These are phyloP conservation scores for Argyrosomus regius DNA, from an alignment of 2,797 vertebrate genomes.

Conservation along the genomic window DNA sequence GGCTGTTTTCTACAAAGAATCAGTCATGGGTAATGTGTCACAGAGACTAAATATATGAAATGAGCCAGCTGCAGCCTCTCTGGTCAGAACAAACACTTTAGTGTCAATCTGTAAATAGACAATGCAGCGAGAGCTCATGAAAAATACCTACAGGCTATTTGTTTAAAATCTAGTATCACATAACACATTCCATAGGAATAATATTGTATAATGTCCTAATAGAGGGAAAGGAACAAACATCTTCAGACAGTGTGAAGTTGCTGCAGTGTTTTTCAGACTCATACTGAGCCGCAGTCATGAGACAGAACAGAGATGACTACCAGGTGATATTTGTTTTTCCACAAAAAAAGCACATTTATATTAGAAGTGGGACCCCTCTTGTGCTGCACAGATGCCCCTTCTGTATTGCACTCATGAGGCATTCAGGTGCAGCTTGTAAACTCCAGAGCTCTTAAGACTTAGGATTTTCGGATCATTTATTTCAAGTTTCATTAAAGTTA, in stretches of 20 bases:
- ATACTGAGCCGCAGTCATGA: conserved; percentile 14
- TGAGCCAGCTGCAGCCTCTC: neutral
- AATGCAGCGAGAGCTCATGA: neutral
- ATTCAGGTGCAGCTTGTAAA: conserved; percentile 34
- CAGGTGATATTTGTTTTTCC: conserved; percentile 37
- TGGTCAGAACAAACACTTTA: neutral
- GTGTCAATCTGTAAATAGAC: neutral
- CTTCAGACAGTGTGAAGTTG: too few relatives aligned
- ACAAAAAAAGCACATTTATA: conserved; percentile 32
- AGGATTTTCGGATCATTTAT: neutral
- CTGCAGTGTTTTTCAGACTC: neutral
- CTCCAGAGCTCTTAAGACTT: neutral
- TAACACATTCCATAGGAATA: neutral
- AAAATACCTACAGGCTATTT: neutral
- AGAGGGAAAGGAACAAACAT: neutral
- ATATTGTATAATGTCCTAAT: too few relatives aligned
- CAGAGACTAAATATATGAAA: neutral
- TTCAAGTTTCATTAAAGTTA: too few relatives aligned
- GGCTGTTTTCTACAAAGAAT: conserved; percentile 38
- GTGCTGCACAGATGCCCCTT: conserved; percentile 21
- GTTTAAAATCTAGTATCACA: neutral
- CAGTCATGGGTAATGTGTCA: conserved; percentile 13
- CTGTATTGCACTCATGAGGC: conserved; percentile 28
- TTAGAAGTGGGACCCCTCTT: conserved; percentile 24
- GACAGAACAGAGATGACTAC: conserved; percentile 23